Base-by-base conservation (phyloP, 1,140 invertebrate genomes). In the Bicyclus anynana region DNA sequence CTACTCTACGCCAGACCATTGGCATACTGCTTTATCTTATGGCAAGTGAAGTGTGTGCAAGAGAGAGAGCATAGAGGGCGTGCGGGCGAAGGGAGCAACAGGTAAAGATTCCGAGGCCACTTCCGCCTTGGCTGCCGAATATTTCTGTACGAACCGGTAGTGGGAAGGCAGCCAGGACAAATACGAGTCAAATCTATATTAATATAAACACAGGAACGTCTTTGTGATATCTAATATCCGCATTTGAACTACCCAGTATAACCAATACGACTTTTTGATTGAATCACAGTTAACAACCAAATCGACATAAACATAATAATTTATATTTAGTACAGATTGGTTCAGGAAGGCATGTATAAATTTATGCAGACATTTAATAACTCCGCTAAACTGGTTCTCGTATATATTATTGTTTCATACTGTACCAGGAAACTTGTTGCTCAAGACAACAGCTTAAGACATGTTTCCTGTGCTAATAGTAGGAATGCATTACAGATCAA, bases 21-120 rank as follows among this genome's bases (percentile, higher is more conserved):
- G 49, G 37, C 62, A 53, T 63, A 56, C 62, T 60, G 53, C 57
- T 65, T 61, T 53, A 47, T 47, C 58, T 53, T 52, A 62, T 53
- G 26, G 33, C 33, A 21, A 54, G 17, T 27, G 47, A 53, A 20
- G 35, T 29, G 60, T 48, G 84, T 51, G 18, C 61, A 62, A 78
- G 67, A 60, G 81, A 72, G 74, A 76, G 27, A 52, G 58, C 58
- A 59, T 73, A 56, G 52, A 59, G 72, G 67, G 82, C 76, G 67
- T 50, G 77, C 67, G 82, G 83, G 83, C 73, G 83, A 82, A 86
- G 83, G 83, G 85, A 86, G 85, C 85, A 88, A 88, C 85, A 88
- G 85, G 83, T 88, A 88, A 86, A 88, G 85, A 88, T 88, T 85
- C 85, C 85, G 85, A 88, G 85, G 82, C 83, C 85, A 88, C 85